Conservation (phyloP, 2,888 invertebrate species). For the Drosophila anomelani region DNA sequence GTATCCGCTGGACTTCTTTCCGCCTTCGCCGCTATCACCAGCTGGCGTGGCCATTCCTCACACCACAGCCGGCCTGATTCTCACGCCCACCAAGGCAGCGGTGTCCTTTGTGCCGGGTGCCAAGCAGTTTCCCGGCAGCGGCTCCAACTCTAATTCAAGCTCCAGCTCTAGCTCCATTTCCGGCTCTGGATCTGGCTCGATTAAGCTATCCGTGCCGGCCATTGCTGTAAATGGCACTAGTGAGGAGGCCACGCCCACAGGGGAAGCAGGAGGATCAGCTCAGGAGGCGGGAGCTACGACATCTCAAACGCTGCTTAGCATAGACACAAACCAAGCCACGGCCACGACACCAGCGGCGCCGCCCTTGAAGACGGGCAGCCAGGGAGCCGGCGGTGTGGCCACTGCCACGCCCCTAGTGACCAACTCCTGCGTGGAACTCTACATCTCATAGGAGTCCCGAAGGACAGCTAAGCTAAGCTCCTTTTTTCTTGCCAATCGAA, state of each 20-base stretch:
- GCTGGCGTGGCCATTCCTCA: slow-evolving; percentile 61
- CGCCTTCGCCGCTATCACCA: slow-evolving; percentile 77
- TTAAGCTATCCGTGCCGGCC: slow-evolving; percentile 10
- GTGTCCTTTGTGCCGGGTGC: slow-evolving; percentile 69
- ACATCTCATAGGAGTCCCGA: slow-evolving; percentile 65
- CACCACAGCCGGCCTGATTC: slow-evolving; percentile 70
- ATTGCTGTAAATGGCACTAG: slow-evolving; percentile 18
- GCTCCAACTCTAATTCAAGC: slow-evolving; percentile 26
- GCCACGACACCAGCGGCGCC: slow-evolving; percentile 41
- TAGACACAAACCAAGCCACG: slow-evolving; percentile 62
- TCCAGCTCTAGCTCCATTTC: slow-evolving; percentile 9
- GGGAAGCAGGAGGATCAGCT: slow-evolving; percentile 7
- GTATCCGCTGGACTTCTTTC: slow-evolving; percentile 83
- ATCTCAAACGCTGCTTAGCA: slow-evolving; percentile 57
- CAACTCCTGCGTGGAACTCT: slow-evolving; percentile 81
- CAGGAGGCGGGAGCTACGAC: slow-evolving; percentile 20
- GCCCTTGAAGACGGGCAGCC: slow-evolving; percentile 56
- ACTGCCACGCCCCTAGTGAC: slow-evolving; percentile 63
- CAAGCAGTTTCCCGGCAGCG: slow-evolving; percentile 45
- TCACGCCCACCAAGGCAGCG: slow-evolving; percentile 72
- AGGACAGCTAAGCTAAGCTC: slow-evolving; percentile 17
- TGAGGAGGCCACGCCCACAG: slow-evolving; percentile 20
- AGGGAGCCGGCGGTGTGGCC: slow-evolving; percentile 24
- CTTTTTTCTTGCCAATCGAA: slow-evolving; percentile 72
- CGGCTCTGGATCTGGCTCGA: slow-evolving; percentile 1